A percentile compares a stretch with the other conserved stretches of the same genome.
These are phyloP conservation scores for Parambassis ranga DNA, from an alignment of 2,797 vertebrate genomes.

Conservation along the genomic window DNA sequence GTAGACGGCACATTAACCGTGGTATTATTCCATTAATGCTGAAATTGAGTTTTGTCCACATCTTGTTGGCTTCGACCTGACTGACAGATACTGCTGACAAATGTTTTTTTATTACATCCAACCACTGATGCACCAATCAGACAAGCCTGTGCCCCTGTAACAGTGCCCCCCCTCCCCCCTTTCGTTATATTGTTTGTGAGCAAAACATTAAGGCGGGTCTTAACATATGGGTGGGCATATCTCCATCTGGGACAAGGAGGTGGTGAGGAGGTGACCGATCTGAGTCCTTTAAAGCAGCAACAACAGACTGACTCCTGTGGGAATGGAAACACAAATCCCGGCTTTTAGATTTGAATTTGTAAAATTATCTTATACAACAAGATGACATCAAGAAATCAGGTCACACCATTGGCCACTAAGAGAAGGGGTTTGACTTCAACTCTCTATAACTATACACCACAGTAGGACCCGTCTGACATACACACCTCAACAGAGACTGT, in stretches of 20 bases:
- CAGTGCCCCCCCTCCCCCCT: too few species aligned
- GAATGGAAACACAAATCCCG: neutral
- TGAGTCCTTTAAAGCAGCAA: neutral
- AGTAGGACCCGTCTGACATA: neutral
- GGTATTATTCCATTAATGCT: constrained; percentile 76
- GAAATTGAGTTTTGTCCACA: constrained; percentile 75
- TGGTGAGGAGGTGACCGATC: constrained; percentile 17
- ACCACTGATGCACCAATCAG: constrained; percentile 18
- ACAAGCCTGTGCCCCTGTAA: neutral
- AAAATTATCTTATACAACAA: too few species aligned
- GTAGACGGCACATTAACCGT: constrained; percentile 66
- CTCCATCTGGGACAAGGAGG: constrained; percentile 33
- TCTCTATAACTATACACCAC: neutral
- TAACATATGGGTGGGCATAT: constrained; percentile 20
- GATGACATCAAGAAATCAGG: too few species aligned
- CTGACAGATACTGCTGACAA: constrained; percentile 67
- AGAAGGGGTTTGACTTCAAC: too few species aligned
- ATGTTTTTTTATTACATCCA: constrained; percentile 45
- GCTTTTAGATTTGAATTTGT: constrained; percentile 7
- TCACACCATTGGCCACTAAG: too few species aligned
- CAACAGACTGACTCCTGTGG: neutral
- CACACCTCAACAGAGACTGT: constrained; percentile 1
- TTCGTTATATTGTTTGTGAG: constrained; percentile 4
- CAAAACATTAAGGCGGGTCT: neutral
- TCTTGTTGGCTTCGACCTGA: constrained; percentile 63